Evolutionary conservation across 2,113 vertebrate genomes (phyloP), one percentile per base, ranked within the genome.

Genomic region (Xenopus tropicalis): DNA sequence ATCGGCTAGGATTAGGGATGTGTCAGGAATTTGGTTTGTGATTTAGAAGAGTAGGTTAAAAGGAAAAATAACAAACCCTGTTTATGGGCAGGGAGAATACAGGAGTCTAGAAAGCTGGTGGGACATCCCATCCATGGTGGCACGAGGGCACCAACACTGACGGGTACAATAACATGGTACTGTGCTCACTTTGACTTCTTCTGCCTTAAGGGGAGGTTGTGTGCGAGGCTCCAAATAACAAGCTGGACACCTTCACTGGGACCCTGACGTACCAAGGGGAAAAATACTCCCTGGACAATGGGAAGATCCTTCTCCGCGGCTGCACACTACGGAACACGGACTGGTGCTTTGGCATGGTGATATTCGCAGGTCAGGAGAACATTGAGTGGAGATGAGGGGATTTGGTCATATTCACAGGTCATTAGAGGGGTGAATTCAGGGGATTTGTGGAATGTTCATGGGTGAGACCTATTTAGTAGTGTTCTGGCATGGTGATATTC

Each of bases 321-420:
- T 98, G 96, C 62, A 90, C 92, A 0, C 86, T 98, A 67, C 90
- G 94, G 79, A 98, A 99, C 86, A 98, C 97, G 0, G 93, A 95
- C 1, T 99, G 97, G 97, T 98, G 96, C 84, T 98, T 90, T 11
- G 97, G 97, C 4, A 84, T 99, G 0, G 96, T 98, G 69, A 81
- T 99, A 78, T 98, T 94, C 65, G 94, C 92, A 61, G 97, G 97
- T 98, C 80, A 0, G 90, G 78, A 22, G n/a, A 1, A 44, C n/a
- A n/a, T n/a, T n/a, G 14, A 25, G 78, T 14, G 19, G 21, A 43
- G 14, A 58, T 22, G 8, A 44, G 6, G 65, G 1, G 3, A 42
- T 12, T 4, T 68, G 16, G 72, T 13, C 8, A 29, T 17, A 78
- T 44, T 42, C 29, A 5, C 29, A 29, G 25, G 25, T 29, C 6